A percentile compares a stretch with the other conserved stretches of the same genome.
phyloP scores from a whole-genome alignment of 2,888 invertebrate genomes.

The Mamestra brassicae region DNA sequence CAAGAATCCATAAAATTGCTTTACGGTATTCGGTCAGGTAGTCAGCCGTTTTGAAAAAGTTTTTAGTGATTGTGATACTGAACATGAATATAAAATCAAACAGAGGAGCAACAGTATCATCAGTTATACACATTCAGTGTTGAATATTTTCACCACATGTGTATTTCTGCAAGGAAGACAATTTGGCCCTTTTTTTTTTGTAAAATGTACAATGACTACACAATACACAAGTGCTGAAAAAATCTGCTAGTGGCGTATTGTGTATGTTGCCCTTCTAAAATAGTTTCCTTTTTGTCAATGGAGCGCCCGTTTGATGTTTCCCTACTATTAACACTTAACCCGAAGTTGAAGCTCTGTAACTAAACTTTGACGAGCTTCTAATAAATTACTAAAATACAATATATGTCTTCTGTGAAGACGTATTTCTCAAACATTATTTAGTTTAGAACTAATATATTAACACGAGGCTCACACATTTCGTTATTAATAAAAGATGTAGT shows the following conservation, averaged over 20 bases:
- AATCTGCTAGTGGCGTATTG: not conserved
- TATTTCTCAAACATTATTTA: slow-evolving; percentile 63
- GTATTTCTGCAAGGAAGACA: not conserved
- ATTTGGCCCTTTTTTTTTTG: not conserved
- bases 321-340: slow-evolving; percentile 33
- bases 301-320: not conserved
- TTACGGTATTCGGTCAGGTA: not conserved
- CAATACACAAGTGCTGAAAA: no score
- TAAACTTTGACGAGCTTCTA: slow-evolving; percentile 60
- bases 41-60: not conserved
- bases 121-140: not conserved
- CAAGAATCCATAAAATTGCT: not conserved
- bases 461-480: slow-evolving; percentile 73
- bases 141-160: not conserved
- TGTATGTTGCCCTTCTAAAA: slow-evolving; percentile 18
- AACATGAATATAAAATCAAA: no score
- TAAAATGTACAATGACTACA: no score
- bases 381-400: slow-evolving; percentile 69
- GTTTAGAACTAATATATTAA: slow-evolving; percentile 76
- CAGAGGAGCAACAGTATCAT: not conserved
- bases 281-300: not conserved
- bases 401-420: slow-evolving; percentile 79
- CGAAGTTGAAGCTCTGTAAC: slow-evolving; percentile 51
- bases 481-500: slow-evolving; percentile 59
- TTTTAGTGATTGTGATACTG: not conserved